A percentile compares a stretch with the other conserved stretches of the same genome.
These are phyloP conservation scores for Scartelaos histophorus DNA, from an alignment of 2,113 vertebrate species.

Conservation along the genomic window DNA sequence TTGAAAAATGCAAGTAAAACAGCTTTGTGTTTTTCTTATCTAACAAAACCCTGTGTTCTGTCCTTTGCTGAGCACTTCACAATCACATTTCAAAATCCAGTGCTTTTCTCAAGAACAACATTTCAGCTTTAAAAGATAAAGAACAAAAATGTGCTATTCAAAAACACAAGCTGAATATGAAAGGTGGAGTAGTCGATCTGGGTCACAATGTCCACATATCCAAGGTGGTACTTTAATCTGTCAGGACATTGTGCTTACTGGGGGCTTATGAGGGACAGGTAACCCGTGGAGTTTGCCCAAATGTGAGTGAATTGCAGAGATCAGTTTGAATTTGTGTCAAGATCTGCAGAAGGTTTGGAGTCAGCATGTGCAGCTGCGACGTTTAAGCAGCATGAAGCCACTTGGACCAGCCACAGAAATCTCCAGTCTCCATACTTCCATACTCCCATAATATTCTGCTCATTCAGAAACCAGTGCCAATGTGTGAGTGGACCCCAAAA, in stretches of 20 bases:
- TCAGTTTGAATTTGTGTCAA: conserved; percentile 69
- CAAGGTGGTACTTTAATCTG: background rate
- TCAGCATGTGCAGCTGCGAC: conserved; percentile 60
- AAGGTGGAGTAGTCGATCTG: conserved; percentile 2
- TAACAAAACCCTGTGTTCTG: conserved; percentile 9
- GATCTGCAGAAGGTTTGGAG: conserved; percentile 41
- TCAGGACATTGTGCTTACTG: conserved; percentile 26
- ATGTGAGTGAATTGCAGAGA: conserved; percentile 42
- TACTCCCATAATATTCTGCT: background rate
- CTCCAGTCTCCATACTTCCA: conserved; percentile 11
- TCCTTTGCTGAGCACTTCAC: conserved; percentile 20
- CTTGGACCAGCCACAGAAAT: conserved; percentile 34
- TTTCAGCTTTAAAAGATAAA: conserved; percentile 28
- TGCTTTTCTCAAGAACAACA: conserved; percentile 28
- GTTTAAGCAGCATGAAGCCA: conserved; percentile 52
- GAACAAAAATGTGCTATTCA: conserved; percentile 26
- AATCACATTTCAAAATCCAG: conserved; percentile 35
- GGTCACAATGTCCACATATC: conserved; percentile 42
- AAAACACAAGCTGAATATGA: conserved; percentile 24
- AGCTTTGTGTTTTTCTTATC: conserved; percentile 27
- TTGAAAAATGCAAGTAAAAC: conserved; percentile 36
- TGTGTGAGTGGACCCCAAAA: background rate
- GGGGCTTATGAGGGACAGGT: conserved; percentile 30
- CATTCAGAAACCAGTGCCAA: background rate
- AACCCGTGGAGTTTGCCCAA: background rate